Evolutionary conservation across 1,140 invertebrate genomes (phyloP), one percentile per base, ranked within the genome.

Genomic region (Laupala kohalensis): DNA sequence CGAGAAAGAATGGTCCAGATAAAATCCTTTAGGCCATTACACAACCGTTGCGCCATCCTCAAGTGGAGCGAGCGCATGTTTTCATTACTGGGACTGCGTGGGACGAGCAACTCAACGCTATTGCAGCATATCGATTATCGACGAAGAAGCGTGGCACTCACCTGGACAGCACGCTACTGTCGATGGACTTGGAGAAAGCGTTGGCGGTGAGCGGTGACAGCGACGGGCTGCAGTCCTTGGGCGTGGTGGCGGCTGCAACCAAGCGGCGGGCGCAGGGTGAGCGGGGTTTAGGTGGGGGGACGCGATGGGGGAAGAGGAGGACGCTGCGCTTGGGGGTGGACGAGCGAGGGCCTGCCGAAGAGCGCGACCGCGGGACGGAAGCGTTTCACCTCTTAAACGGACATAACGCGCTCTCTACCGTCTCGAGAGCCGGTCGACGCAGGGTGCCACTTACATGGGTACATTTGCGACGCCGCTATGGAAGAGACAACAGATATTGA

Each of bases 171-270:
- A 86, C 86, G 62, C 85, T 86, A 73, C 87, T 86, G 79, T 90
- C 89, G 76, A 90, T 86, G 62, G 90, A 90, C 78, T 90, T 86
- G 62, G 89, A 90, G 78, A 92, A 91, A 19, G 89, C 87, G 67
- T 87, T 88, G 4, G 84, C 86, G 77, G 92, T 92, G 74, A 92
- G 83, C 19, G 91, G 90, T 69, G 90, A 92, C 73, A 92, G 78
- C 63, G 90, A 92, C 4, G 90, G 90, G 77, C 90, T 92, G 81
- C 90, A 90, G 77, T 93, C 90, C 77, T 92, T 90, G n/a, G 90
- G 89, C 24, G 89, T 92, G 73, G 88, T 90, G 74, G 90, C 88
- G 85, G 83, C 78, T 82, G 80, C 28, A 77, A 71, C 76, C 23
- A 71, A 73, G n/a, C 67, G 71, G 70, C 9, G 37, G 37, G 37